Evolutionary conservation across 2,888 invertebrate species (phyloP).

Genomic region (Steromphala cineraria): DNA sequence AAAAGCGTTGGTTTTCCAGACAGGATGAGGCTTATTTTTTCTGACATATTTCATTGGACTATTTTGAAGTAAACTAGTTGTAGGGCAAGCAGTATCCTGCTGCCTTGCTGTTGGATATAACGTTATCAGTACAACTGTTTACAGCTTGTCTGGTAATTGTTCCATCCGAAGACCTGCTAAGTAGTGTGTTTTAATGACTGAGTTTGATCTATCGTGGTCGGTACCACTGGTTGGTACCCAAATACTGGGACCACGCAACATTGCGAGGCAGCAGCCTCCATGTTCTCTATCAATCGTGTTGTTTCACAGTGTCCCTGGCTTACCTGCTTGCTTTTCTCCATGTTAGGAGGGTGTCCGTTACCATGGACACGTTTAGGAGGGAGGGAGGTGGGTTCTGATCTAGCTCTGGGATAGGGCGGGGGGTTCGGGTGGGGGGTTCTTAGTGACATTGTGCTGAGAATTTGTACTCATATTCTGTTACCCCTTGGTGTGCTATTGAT

Average conservation of each 20-base stretch:
- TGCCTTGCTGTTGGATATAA: constrained; percentile 1
- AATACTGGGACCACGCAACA: background rate
- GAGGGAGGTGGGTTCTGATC: background rate
- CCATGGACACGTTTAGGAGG: background rate
- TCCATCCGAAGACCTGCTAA: constrained; percentile 16
- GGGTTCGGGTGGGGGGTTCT: background rate
- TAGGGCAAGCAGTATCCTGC: background rate
- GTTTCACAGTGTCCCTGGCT: background rate
- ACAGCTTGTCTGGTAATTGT: constrained; percentile 15
- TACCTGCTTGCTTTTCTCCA: constrained; percentile 13
- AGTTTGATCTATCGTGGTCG: background rate
- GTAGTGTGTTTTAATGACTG: constrained; percentile 6
- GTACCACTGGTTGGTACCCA: constrained; percentile 15
- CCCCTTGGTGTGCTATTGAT: constrained; percentile 15
- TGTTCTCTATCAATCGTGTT: background rate
- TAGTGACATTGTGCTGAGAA: constrained; percentile 18
- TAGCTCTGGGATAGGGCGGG: constrained; percentile 6
- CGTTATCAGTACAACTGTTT: constrained; percentile 11
- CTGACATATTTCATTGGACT: constrained; percentile 18
- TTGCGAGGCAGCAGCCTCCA: background rate
- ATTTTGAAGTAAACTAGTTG: constrained; percentile 16
- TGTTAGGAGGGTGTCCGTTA: background rate
- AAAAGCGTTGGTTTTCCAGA: constrained; percentile 17
- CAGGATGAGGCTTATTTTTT: constrained; percentile 7
- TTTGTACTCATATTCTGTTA: constrained; percentile 18